phyloP scores from a whole-genome alignment of 2,113 vertebrate genomes.

The Podarcis raffonei region DNA sequence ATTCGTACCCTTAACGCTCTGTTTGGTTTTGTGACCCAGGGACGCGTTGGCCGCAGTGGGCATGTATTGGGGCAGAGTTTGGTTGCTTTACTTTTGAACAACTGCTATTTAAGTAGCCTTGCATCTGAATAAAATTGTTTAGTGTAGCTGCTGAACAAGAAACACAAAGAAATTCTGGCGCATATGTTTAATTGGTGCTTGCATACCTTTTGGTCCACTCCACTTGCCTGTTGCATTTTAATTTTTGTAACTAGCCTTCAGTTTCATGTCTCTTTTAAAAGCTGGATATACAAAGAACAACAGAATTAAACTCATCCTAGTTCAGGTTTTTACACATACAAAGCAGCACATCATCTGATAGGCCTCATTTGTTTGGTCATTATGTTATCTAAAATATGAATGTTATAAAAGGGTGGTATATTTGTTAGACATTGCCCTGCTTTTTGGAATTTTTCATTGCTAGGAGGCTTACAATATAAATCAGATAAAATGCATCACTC shows the following conservation, averaged over 20 bases:
- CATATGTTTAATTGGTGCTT: background rate
- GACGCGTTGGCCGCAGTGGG: background rate
- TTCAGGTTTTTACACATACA: fast-evolving
- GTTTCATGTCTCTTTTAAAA: background rate
- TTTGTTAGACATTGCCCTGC: background rate
- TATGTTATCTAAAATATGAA: background rate
- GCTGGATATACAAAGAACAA: background rate
- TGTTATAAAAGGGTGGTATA: fast-evolving
- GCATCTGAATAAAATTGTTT: background rate
- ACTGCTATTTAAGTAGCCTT: background rate
- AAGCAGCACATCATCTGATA: background rate
- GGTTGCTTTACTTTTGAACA: background rate
- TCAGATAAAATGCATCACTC: background rate
- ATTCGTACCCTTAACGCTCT: background rate
- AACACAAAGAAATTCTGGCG: background rate
- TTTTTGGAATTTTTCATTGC: background rate
- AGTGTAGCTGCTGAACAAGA: background rate
- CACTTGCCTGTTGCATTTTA: background rate
- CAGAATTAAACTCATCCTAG: background rate
- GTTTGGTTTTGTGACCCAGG: background rate
- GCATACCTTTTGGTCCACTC: background rate
- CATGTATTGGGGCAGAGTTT: background rate
- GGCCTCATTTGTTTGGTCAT: too few relatives aligned
- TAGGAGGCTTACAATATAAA: background rate
- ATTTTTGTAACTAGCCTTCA: background rate